These are phyloP conservation scores for Apoda limacodes DNA, from an alignment of 2,888 invertebrate genomes.

Conservation along the genomic window DNA sequence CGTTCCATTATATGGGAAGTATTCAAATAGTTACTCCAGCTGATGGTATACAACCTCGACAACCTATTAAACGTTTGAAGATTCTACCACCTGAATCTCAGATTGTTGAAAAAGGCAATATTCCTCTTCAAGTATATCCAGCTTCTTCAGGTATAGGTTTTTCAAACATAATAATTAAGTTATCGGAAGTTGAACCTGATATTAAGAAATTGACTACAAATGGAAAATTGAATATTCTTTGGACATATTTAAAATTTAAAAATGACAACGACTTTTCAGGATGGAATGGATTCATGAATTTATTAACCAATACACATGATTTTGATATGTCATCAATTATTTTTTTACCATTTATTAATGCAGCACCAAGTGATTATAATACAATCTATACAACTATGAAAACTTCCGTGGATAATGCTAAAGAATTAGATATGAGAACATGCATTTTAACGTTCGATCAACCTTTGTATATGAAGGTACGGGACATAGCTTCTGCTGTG, in stretches of 20 bases:
- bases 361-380: constrained; percentile 11
- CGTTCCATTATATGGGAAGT: too few species aligned
- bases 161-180: constrained; percentile 4
- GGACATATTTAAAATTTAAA: constrained; percentile 16
- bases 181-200: constrained; percentile 8
- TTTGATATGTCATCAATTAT: constrained; percentile 8
- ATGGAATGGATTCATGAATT: constrained; percentile 16
- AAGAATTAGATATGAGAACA: constrained; percentile 5
- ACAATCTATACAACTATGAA: constrained; percentile 7
- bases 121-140: too few species aligned
- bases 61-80: constrained; percentile 11
- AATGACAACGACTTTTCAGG: constrained; percentile 11
- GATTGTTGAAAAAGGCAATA: constrained; percentile 2
- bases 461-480: constrained; percentile 9
- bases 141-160: constrained; percentile 6
- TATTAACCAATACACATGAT: constrained; percentile 12
- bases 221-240: constrained; percentile 14
- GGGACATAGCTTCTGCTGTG: constrained; percentile 11
- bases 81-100: constrained; percentile 7
- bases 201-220: constrained; percentile 8
- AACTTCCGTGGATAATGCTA: constrained; percentile 10
- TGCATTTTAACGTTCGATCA: constrained; percentile 10
- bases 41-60: too few species aligned
- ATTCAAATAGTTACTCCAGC: too few species aligned
- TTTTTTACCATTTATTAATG: constrained; percentile 13